Percentiles rank a stretch among this genome's conserved stretches.
Conservation (phyloP, 2,113 vertebrate species). For the western clawed frog (Xenopus tropicalis) region DNA sequence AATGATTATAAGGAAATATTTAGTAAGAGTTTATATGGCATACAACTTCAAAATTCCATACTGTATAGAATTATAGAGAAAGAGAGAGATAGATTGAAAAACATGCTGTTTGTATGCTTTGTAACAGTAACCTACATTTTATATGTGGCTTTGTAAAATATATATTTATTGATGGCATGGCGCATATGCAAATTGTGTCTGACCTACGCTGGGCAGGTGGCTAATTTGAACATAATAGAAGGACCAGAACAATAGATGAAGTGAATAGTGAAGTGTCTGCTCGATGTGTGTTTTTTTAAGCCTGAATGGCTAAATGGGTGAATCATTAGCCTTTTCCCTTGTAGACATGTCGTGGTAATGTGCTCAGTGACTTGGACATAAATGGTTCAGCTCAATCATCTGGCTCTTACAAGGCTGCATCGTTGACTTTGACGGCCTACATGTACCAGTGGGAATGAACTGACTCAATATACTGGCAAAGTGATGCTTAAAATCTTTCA, state of each 20-base stretch:
- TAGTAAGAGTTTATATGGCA: too few species aligned
- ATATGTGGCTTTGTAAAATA: too few species aligned
- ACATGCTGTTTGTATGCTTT: too few species aligned
- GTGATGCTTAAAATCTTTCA: constrained; percentile 16
- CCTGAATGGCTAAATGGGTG: constrained; percentile 43
- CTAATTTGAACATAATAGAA: constrained; percentile 14
- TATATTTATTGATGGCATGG: too few species aligned
- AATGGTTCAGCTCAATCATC: constrained; percentile 44
- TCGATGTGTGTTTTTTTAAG: constrained; percentile 38
- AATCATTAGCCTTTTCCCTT: constrained; percentile 43
- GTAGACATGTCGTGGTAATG: constrained; percentile 45
- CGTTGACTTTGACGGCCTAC: constrained; percentile 31
- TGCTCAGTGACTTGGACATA: constrained; percentile 40
- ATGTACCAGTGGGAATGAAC: constrained; percentile 33
- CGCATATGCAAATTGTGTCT: background rate
- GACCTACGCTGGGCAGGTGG: constrained; percentile 17
- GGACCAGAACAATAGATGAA: constrained; percentile 25
- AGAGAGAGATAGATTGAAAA: too few species aligned
- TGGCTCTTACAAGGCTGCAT: constrained; percentile 39
- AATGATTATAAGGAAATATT: too few species aligned
- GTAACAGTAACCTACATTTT: too few species aligned
- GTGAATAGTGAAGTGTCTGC: constrained; percentile 42
- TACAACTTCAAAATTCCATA: too few species aligned
- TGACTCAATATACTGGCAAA: constrained; percentile 22
- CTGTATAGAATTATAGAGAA: too few species aligned